Evolutionary conservation across 2,113 vertebrate genomes (phyloP), one percentile per base, ranked within the genome.

Genomic region (Coryphaenoides rupestris): DNA sequence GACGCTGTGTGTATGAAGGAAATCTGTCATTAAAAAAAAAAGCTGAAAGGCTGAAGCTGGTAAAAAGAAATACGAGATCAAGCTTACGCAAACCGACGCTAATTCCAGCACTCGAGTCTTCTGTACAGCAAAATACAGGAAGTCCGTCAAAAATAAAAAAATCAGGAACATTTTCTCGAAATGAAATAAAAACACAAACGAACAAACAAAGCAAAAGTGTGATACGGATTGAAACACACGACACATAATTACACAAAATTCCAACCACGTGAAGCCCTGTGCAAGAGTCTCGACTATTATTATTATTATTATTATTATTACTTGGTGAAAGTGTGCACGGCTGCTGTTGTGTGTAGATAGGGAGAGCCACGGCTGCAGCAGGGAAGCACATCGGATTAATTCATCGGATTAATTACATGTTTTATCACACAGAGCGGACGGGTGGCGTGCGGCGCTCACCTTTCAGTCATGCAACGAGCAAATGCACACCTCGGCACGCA

Each of bases 1-100:
- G 66, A 71, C 65, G 77, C 63, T 84, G 87, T 87, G 84, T 76
- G 86, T 87, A 84, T 76, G 86, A 74, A 77, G 75, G 47, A 74
- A 66, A 54, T 63, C 33, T 50, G 23, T 61, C 74, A 63, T 65
- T 40, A 65, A 77, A 74, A 71, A 45, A 70, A n/a, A n/a, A n/a
- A n/a, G n/a, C n/a, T n/a, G n/a, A n/a, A n/a, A 68, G 45, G 68
- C 55, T 23, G 63, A 24, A 70, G 54, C 57, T 64, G 74, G 72
- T 62, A 79, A 76, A 73, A 62, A 75, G 28, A 84, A 83, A 88
- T 68, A 84, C 73, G 82, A 78, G n/a, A 63, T 75, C 61, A 67
- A 73, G 73, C 74, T 19, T 73, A 79, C 33, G 7, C 33, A 40
- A 66, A 70, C 12, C 60, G 26, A 81, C 81, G 79, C 68, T 74